phyloP scores from a whole-genome alignment of 2,888 invertebrate genomes.

The Nomada fucata region DNA sequence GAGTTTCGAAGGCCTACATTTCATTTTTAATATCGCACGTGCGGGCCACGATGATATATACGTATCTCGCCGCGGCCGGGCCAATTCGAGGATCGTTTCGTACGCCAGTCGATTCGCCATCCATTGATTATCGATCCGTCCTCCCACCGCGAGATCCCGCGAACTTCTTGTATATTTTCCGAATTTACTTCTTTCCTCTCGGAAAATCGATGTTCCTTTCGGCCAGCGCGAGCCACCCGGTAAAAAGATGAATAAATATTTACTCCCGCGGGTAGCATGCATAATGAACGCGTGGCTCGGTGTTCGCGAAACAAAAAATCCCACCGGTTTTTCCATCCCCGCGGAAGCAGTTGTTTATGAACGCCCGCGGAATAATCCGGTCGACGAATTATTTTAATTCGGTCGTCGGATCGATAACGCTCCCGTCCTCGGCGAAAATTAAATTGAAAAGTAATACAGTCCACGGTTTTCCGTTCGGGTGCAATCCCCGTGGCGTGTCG shows the following conservation, averaged over 20 bases:
- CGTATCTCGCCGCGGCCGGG: constrained; percentile 11
- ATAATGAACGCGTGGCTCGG: background rate
- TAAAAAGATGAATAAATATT: constrained; percentile 21
- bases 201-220: background rate
- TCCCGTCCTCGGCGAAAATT: too few species aligned
- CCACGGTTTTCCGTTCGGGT: too few species aligned
- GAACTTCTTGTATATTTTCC: background rate
- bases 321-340: too few species aligned
- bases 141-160: too few species aligned
- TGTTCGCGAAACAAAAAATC: too few species aligned
- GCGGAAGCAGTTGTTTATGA: too few species aligned
- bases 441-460: too few species aligned
- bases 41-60: constrained; percentile 23
- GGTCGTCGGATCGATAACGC: too few species aligned
- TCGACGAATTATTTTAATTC: too few species aligned
- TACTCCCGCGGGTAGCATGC: background rate
- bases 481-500: too few species aligned
- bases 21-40: constrained; percentile 63
- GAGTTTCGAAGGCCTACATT: constrained; percentile 56
- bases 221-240: background rate
- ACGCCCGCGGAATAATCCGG: too few species aligned
- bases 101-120: background rate
- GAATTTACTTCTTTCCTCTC: background rate
- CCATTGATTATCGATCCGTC: background rate
- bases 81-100: background rate